Conservation (phyloP, 2,888 invertebrate species). For the Eremobia ochroleuca region DNA sequence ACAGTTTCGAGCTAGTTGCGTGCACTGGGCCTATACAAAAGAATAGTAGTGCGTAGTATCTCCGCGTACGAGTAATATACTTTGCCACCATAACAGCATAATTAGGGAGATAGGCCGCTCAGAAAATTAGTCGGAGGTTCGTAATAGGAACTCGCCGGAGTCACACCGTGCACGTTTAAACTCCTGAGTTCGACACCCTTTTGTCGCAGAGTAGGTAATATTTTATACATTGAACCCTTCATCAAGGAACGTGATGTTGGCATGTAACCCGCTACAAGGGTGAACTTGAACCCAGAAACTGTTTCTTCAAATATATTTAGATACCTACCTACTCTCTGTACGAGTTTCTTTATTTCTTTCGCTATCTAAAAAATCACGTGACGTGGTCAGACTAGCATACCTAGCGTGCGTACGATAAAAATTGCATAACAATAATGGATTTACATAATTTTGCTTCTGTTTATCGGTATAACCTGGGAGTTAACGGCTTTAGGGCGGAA, state of each 20-base stretch:
- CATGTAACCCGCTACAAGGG: constrained; percentile 36
- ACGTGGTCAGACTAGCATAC: not conserved
- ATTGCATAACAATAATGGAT: not conserved
- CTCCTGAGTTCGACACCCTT: constrained; percentile 44
- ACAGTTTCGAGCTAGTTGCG: constrained; percentile 26
- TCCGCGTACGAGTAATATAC: constrained; percentile 36
- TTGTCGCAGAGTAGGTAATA: constrained; percentile 53
- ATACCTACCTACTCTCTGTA: not conserved
- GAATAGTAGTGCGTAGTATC: constrained; percentile 30
- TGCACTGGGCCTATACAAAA: constrained; percentile 20
- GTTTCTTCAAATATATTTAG: constrained; percentile 42
- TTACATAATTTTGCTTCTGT: not conserved
- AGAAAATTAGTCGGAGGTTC: constrained; percentile 56
- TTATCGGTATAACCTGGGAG: not conserved
- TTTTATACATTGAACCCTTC: constrained; percentile 65
- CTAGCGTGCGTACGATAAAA: not conserved
- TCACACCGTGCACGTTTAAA: constrained; percentile 46
- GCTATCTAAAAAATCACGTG: not conserved
- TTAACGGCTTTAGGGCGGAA: too few species aligned
- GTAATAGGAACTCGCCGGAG: constrained; percentile 42
- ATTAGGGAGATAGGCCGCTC: constrained; percentile 46
- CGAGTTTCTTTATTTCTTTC: not conserved
- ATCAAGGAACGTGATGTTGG: constrained; percentile 49
- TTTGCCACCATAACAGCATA: constrained; percentile 45
- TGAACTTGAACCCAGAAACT: constrained; percentile 16